phyloP scores from a whole-genome alignment of 2,888 invertebrate genomes.

The Tetramorium bicarinatum region DNA sequence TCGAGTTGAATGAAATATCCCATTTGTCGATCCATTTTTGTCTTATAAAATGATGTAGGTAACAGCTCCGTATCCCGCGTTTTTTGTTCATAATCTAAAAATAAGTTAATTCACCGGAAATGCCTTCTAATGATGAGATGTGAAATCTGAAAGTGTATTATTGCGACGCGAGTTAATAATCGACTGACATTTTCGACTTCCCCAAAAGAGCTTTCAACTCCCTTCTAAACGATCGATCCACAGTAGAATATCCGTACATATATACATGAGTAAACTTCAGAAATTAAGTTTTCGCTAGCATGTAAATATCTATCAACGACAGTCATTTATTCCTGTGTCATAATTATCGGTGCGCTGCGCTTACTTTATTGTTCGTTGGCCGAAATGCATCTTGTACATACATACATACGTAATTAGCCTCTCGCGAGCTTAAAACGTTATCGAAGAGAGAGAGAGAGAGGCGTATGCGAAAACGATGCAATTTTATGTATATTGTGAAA shows the following conservation, averaged over 20 bases:
- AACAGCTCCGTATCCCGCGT: background rate
- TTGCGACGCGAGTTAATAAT: slow-evolving; percentile 1
- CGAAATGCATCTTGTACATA: slow-evolving; percentile 38
- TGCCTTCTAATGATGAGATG: slow-evolving; percentile 28
- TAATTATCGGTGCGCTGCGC: background rate
- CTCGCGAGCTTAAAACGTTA: slow-evolving; percentile 7
- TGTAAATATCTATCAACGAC: slow-evolving; percentile 24
- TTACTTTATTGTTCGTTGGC: slow-evolving; percentile 11
- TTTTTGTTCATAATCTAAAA: slow-evolving; percentile 18
- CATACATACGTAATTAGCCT: slow-evolving; percentile 34
- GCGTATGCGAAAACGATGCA: slow-evolving; percentile 11
- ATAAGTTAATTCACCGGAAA: slow-evolving; percentile 38
- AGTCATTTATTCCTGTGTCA: background rate
- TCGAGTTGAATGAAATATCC: slow-evolving; percentile 14
- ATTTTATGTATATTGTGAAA: slow-evolving; percentile 33
- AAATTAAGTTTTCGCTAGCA: background rate
- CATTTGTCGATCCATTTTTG: background rate
- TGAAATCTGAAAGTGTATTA: slow-evolving; percentile 30
- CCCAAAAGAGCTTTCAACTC: background rate
- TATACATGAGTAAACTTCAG: slow-evolving; percentile 1
- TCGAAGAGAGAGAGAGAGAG: background rate
- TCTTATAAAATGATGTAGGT: slow-evolving; percentile 9
- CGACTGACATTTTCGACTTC: background rate
- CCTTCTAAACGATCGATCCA: background rate
- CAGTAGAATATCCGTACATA: background rate